Conservation (phyloP, 92 coral and sea anemone species). For the Parazoanthus atlanticus region DNA sequence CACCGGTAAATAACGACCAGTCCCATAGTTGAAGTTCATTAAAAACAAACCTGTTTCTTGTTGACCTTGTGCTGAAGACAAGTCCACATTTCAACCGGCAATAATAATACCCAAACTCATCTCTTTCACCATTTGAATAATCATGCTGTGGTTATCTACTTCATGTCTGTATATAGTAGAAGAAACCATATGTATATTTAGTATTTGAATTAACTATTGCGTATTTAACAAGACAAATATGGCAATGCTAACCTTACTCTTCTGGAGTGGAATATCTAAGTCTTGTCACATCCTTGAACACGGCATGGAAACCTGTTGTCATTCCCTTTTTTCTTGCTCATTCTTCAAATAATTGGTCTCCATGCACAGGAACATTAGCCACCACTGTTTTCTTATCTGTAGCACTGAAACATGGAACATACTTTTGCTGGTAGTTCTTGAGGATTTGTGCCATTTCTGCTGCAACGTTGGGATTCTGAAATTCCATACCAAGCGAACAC, state of each 20-base stretch:
- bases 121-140: conserved; percentile 7
- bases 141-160: conserved; percentile 1
- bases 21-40: not conserved
- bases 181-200: not conserved
- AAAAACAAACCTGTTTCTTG: conserved; percentile 19
- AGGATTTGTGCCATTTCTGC: conserved; percentile 45
- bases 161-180: conserved; percentile 11
- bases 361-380: conserved; percentile 28
- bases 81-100: conserved; percentile 9
- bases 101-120: conserved; percentile 12
- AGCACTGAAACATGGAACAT: conserved; percentile 34
- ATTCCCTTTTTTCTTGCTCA: conserved; percentile 6
- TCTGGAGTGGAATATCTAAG: not conserved
- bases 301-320: not conserved
- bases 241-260: not conserved
- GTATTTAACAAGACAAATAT: not conserved
- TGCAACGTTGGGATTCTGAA: conserved; percentile 38
- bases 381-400: not conserved
- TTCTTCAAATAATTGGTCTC: conserved; percentile 37
- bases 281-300: not conserved
- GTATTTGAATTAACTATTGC: not conserved
- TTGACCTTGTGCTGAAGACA: conserved; percentile 32
- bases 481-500: conserved; percentile 43
- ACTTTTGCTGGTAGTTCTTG: conserved; percentile 12
- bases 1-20: not conserved